These are phyloP conservation scores for Dasypus novemcinctus DNA, from an alignment of 2,113 vertebrate genomes.

Conservation along the genomic window DNA sequence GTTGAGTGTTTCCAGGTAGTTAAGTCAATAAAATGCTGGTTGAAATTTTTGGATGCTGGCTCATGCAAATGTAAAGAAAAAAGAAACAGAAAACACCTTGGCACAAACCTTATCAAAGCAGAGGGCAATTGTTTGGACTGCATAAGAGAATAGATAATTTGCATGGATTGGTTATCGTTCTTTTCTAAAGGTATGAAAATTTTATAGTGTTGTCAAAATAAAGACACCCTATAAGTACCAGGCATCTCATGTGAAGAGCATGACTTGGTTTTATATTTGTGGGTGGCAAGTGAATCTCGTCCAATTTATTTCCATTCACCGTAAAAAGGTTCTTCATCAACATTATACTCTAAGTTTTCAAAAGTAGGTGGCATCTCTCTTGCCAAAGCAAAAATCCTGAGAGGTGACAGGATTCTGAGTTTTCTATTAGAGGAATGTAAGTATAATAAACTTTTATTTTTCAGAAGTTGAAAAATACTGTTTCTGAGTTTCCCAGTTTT, in stretches of 20 bases:
- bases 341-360: not conserved
- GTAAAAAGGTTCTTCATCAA: not conserved
- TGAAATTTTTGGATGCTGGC: not conserved
- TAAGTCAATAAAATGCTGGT: not conserved
- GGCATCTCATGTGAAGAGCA: not conserved
- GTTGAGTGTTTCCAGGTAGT: not conserved
- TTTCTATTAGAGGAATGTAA: not conserved
- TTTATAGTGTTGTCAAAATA: not conserved
- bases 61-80: not conserved
- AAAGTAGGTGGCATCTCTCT: not conserved
- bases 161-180: not conserved
- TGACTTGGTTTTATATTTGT: slow-evolving; percentile 11
- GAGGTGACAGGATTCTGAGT: not conserved
- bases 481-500: not conserved
- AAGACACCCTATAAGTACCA: not conserved
- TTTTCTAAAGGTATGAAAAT: not conserved
- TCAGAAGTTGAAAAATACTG: not conserved
- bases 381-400: not conserved
- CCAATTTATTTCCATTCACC: not conserved
- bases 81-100: not conserved
- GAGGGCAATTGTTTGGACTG: not conserved
- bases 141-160: not conserved
- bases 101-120: not conserved
- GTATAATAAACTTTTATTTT: not conserved
- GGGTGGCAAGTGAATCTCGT: not conserved